A percentile compares a stretch with the other conserved stretches of the same genome.
These are phyloP conservation scores for Anagyrus pseudococci DNA, from an alignment of 2,888 invertebrate genomes.

Conservation along the genomic window DNA sequence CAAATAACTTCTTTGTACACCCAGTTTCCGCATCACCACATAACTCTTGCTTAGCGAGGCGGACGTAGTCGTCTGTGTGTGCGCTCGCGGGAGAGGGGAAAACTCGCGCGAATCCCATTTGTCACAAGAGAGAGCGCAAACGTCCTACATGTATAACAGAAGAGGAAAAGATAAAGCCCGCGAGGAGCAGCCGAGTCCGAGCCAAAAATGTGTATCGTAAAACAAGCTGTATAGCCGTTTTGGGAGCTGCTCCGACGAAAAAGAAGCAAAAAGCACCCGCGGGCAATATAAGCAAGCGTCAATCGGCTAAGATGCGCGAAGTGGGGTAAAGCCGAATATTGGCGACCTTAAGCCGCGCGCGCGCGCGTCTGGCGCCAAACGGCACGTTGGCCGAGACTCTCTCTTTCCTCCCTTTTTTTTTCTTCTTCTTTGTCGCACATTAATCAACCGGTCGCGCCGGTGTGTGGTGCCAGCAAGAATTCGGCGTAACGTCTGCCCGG, in stretches of 20 bases:
- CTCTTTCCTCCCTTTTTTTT: no score
- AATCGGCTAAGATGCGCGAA: no score
- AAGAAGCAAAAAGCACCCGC: neutral
- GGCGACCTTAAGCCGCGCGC: constrained; percentile 8
- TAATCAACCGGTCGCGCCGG: constrained; percentile 32
- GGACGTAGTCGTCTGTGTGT: neutral
- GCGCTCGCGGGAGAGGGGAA: neutral
- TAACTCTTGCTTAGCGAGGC: neutral
- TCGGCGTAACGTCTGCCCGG: neutral
- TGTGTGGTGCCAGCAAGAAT: constrained; percentile 1
- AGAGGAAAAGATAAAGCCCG: neutral
- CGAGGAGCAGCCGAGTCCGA: neutral
- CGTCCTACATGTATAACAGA: neutral
- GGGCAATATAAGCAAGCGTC: neutral
- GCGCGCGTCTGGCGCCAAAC: constrained; percentile 24
- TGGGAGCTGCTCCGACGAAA: no score
- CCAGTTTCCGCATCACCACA: neutral
- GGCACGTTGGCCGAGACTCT: constrained; percentile 3
- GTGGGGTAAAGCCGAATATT: no score
- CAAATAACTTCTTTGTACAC: constrained; percentile 8
- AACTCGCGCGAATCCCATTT: no score
- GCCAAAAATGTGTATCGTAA: neutral
- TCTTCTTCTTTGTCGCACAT: no score
- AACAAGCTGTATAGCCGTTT: neutral
- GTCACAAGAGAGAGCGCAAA: no score